Conservation (phyloP, 2,888 invertebrate species). For the Leptopilina myrica region DNA sequence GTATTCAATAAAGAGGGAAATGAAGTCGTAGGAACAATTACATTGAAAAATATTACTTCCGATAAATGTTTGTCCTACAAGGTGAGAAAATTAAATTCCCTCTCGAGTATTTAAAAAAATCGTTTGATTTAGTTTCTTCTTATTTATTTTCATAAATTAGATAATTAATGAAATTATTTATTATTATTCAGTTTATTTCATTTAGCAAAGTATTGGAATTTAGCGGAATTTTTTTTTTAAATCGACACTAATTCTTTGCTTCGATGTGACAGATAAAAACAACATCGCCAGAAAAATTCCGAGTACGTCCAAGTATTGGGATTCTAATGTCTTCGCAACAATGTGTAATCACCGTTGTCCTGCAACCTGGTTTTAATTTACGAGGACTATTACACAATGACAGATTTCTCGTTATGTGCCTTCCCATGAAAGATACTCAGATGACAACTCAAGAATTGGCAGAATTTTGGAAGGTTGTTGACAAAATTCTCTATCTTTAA, state of each 20-base stretch:
- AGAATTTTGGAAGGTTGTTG: slow-evolving; percentile 85
- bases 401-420: slow-evolving; percentile 92
- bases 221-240: not conserved
- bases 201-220: too few species aligned
- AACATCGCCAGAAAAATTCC: slow-evolving; percentile 96
- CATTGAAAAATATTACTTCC: slow-evolving; percentile 82
- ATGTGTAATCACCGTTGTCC: slow-evolving; percentile 83
- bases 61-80: slow-evolving; percentile 83
- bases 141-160: too few species aligned
- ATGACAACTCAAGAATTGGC: slow-evolving; percentile 81
- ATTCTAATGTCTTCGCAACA: slow-evolving; percentile 82
- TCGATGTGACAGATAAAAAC: slow-evolving; percentile 87
- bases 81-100: slow-evolving; percentile 75
- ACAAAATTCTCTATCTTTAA: too few species aligned
- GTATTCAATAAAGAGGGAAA: slow-evolving; percentile 83
- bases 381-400: slow-evolving; percentile 84
- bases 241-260: slow-evolving; percentile 9
- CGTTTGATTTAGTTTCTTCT: too few species aligned
- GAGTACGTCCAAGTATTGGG: slow-evolving; percentile 93
- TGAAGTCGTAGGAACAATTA: slow-evolving; percentile 83
- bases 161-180: too few species aligned
- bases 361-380: slow-evolving; percentile 85
- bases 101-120: too few species aligned
- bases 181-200: too few species aligned
- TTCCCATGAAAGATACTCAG: slow-evolving; percentile 81